Evolutionary conservation across 2,888 invertebrate genomes (phyloP).

Genomic region (Lissocephala sabroskyi): DNA sequence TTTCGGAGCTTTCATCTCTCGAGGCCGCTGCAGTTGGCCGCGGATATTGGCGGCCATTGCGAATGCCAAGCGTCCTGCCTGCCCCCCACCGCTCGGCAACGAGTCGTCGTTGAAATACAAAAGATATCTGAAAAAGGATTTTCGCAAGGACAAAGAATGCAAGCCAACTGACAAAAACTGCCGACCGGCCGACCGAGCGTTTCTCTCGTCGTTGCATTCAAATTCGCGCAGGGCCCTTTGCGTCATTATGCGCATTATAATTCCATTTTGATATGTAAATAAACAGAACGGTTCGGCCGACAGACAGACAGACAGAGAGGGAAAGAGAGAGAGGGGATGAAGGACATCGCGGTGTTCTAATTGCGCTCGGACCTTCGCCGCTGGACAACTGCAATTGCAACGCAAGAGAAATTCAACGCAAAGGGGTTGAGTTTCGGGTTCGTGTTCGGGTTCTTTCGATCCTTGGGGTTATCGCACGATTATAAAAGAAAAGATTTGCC

Average conservation of each 20-base stretch:
- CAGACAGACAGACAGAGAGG: constrained; percentile 8
- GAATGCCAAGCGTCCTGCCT: too few relatives aligned
- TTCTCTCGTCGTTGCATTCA: constrained; percentile 44
- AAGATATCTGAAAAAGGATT: constrained; percentile 52
- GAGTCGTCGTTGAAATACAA: too few relatives aligned
- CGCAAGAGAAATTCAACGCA: constrained; percentile 20
- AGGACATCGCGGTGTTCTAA: constrained; percentile 37
- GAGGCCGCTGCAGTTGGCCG: too few relatives aligned
- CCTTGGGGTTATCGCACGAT: constrained; percentile 60
- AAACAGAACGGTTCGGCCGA: constrained; percentile 24
- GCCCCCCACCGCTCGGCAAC: too few relatives aligned
- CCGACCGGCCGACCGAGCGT: background rate
- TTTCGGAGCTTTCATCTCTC: too few relatives aligned
- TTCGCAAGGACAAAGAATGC: constrained; percentile 31
- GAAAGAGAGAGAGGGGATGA: constrained; percentile 1
- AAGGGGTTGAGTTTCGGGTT: constrained; percentile 56
- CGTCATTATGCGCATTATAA: constrained; percentile 45
- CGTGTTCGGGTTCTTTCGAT: constrained; percentile 8
- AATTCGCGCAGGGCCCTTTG: constrained; percentile 1
- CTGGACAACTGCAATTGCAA: constrained; percentile 60
- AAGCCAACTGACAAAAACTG: constrained; percentile 14
- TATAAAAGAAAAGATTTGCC: constrained; percentile 65
- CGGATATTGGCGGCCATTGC: too few relatives aligned
- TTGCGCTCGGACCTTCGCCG: constrained; percentile 25
- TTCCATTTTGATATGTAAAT: constrained; percentile 57